Base-by-base conservation (phyloP, 2,888 invertebrate species). In the Ormyrus rosae region DNA sequence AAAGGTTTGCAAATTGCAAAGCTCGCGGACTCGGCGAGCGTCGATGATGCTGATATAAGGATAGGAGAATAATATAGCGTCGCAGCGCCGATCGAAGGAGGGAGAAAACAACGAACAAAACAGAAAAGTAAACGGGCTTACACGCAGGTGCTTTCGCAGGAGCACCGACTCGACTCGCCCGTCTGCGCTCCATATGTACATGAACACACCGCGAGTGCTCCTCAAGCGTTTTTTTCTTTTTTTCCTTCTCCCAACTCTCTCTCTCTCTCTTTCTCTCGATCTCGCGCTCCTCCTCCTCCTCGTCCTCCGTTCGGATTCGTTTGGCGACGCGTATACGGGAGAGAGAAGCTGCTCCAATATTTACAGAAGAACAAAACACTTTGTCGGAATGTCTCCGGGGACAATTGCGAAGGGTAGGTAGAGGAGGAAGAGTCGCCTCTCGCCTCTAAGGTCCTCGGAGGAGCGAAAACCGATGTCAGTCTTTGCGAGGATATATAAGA, bases 291-390 rank as follows among this genome's bases (percentile, higher is more conserved):
- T 13, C 13, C 11, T 60, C 50, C 9, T n/a, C 11, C 19, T 19
- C 19, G 19, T 51, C 10, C 50, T 46, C n/a, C 34, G n/a, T 13
- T 11, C 48, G 11, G 3, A 11, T 56, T 71, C 61, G 63, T 45
- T 60, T 71, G 5, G 63, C 80, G 45, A 68, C 34, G 34, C 34
- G 34, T 34, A 34, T 34, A 34, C 34, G 34, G 34, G 34, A 34
- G 34, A 34, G 34, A 34, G 34, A 69, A 76, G 67, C 73, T 82
- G 71, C 79, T 72, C 80, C 80, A 80, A 80, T 86, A 85, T 85
- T 84, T 85, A 85, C 84, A 86, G 45, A 74, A 58, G 76, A 70
- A 70, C 53, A 75, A 45, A 69, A 68, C 55, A 76, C 80, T 80
- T 78, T 80, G 84, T 82, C 81, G 81, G 82, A 85, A 81, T 75